phyloP scores from a whole-genome alignment of 1,140 invertebrate genomes.

The Aphidius ervi region DNA sequence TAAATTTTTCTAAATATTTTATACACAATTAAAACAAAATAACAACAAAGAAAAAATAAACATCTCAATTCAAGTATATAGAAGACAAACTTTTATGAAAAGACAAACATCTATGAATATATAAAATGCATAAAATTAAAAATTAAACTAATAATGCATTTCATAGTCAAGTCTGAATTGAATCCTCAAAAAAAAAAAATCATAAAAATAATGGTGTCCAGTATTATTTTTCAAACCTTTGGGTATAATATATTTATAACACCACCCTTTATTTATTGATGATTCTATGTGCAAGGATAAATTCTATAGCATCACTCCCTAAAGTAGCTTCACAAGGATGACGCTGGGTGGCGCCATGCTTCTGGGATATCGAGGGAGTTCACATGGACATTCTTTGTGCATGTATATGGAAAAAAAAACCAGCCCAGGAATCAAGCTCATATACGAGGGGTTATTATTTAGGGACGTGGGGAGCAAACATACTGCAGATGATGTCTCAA shows the following conservation, averaged over 20 bases:
- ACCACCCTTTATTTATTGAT: neutral
- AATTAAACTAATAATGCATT: too few species aligned
- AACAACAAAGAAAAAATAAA: too few species aligned
- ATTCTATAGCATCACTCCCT: slow-evolving; percentile 7
- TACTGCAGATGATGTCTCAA: slow-evolving; percentile 10
- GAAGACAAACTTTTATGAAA: too few species aligned
- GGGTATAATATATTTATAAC: slow-evolving; percentile 26
- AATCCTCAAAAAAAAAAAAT: neutral
- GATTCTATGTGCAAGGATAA: slow-evolving; percentile 14
- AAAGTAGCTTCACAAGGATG: slow-evolving; percentile 30
- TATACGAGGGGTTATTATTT: neutral
- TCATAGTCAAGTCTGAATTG: too few species aligned
- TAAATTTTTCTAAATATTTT: too few species aligned
- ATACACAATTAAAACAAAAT: too few species aligned
- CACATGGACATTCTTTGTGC: neutral
- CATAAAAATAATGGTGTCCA: slow-evolving; percentile 4
- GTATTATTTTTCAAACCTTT: slow-evolving; percentile 10
- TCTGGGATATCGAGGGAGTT: slow-evolving; percentile 15
- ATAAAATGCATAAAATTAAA: too few species aligned
- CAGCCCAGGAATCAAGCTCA: slow-evolving; percentile 6
- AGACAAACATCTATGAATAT: too few species aligned
- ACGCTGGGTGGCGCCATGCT: slow-evolving; percentile 43
- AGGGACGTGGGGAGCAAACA: slow-evolving; percentile 1
- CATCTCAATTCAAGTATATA: too few species aligned
- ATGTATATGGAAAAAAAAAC: neutral